Conservation (phyloP, 2,888 invertebrate species). For the Antheraea assamensis region DNA sequence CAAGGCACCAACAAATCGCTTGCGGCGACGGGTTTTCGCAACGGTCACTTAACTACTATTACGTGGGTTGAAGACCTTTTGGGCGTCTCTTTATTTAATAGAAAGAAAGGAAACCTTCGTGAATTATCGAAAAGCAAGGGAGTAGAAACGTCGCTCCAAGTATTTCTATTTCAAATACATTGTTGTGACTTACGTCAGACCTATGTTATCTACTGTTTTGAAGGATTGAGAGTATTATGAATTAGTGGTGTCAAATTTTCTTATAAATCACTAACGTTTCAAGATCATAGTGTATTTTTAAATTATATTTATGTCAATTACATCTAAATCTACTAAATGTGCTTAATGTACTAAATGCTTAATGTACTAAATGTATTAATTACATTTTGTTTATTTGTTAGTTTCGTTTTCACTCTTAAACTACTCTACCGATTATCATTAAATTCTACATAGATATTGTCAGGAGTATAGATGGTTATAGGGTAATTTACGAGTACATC, state of each 20-base stretch:
- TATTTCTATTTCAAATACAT: not conserved
- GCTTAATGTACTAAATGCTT: too few relatives aligned
- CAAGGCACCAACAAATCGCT: conserved; percentile 15
- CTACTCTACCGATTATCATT: too few relatives aligned
- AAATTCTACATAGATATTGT: too few relatives aligned
- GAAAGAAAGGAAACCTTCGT: conserved; percentile 12
- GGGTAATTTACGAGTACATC: too few relatives aligned
- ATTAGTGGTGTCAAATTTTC: too few relatives aligned
- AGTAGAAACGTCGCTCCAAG: not conserved
- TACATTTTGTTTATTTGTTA: too few relatives aligned
- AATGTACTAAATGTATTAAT: too few relatives aligned
- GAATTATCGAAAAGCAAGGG: conserved; percentile 15
- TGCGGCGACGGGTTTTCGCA: conserved; percentile 4
- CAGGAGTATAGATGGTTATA: too few relatives aligned
- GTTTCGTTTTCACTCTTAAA: too few relatives aligned
- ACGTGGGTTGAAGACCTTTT: conserved; percentile 18
- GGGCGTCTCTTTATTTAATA: conserved; percentile 22
- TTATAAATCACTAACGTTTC: not conserved
- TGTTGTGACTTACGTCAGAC: not conserved
- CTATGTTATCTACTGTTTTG: not conserved
- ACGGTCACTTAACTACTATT: conserved; percentile 23
- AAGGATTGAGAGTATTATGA: not conserved
- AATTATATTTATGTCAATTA: too few relatives aligned
- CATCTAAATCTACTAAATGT: too few relatives aligned
- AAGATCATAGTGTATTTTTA: not conserved